Conservation (phyloP, 1,140 invertebrate genomes). For the Trachelipus rathkii region DNA sequence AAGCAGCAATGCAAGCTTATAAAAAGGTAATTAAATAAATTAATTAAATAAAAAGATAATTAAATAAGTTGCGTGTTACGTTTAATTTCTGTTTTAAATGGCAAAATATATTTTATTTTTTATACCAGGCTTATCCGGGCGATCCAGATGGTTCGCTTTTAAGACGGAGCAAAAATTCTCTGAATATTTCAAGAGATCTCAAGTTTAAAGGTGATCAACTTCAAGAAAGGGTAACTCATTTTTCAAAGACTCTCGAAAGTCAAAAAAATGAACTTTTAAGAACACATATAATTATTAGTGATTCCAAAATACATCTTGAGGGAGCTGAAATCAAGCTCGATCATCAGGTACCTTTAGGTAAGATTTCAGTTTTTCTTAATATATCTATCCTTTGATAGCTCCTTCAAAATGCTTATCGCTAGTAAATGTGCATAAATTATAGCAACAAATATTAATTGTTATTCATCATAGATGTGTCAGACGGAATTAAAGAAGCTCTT, state of each 20-base stretch:
- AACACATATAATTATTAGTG: neutral
- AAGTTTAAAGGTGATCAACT: conserved; percentile 36
- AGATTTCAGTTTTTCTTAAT: no score
- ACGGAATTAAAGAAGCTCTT: neutral
- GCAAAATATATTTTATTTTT: no score
- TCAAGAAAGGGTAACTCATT: conserved; percentile 31
- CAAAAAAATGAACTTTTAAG: conserved; percentile 35
- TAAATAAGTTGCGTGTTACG: neutral
- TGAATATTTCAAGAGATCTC: conserved; percentile 39
- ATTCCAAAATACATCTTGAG: neutral
- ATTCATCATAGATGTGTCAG: neutral
- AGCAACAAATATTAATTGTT: no score
- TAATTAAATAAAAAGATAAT: neutral
- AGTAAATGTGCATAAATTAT: no score
- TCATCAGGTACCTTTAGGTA: neutral
- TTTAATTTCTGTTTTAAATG: neutral
- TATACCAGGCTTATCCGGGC: conserved; percentile 48
- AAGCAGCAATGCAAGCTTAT: conserved; percentile 59
- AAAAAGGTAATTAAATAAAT: conserved; percentile 52
- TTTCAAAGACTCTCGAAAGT: conserved; percentile 41
- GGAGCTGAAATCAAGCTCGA: neutral
- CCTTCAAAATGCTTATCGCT: no score
- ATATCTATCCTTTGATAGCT: no score
- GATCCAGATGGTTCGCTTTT: conserved; percentile 42
- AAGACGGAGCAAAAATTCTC: conserved; percentile 39